A percentile compares a stretch with the other conserved stretches of the same genome.
Evolutionary conservation across 2,113 vertebrate species (phyloP).

Genomic region (Suricata suricatta): DNA sequence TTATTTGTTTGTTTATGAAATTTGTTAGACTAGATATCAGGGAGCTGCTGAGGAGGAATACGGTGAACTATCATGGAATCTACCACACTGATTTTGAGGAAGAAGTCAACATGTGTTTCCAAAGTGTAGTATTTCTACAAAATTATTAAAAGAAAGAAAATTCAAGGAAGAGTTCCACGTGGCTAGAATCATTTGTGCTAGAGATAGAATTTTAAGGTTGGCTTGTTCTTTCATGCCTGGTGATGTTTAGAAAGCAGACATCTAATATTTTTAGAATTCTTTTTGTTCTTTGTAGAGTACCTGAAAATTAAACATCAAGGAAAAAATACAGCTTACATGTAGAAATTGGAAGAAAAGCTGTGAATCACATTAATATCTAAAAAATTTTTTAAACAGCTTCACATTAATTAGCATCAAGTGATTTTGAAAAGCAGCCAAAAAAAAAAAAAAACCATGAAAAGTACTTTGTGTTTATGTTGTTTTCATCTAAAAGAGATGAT

Average conservation of each 20-base stretch:
- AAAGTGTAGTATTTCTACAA: neutral
- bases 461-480: neutral
- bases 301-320: constrained; percentile 44
- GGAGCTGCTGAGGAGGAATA: neutral
- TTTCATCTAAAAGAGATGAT: constrained; percentile 1
- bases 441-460: neutral
- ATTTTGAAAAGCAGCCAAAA: neutral
- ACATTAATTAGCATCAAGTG: constrained; percentile 50
- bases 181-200: neutral
- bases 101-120: neutral
- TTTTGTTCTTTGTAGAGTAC: neutral
- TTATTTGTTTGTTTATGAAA: neutral
- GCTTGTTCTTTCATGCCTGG: neutral
- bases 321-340: neutral
- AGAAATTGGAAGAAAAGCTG: constrained; percentile 30
- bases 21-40: neutral
- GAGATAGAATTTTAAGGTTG: neutral
- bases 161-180: neutral
- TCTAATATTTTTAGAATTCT: neutral
- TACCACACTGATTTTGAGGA: neutral
- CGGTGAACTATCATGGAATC: neutral
- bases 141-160: neutral
- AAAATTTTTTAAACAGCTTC: neutral
- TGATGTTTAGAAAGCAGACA: neutral
- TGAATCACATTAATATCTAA: neutral